phyloP scores from a whole-genome alignment of 2,113 vertebrate genomes.

The Misgurnus mizolepis region DNA sequence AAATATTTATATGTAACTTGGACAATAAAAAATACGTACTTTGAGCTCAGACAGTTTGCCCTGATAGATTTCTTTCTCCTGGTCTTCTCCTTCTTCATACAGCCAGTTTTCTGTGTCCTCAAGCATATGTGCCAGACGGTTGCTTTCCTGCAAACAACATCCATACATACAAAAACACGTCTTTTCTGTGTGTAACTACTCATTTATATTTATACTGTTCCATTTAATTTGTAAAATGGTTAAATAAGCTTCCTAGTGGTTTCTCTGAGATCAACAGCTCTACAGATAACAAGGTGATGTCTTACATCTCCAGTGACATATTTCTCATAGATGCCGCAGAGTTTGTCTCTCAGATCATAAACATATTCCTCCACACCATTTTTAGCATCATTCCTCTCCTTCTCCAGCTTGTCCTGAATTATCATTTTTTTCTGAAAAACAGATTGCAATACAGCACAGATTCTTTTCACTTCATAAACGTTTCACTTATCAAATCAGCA shows the following conservation, averaged over 20 bases:
- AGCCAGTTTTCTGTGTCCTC: conserved; percentile 95
- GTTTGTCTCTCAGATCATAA: conserved; percentile 90
- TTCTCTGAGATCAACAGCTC: not conserved
- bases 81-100: conserved; percentile 95
- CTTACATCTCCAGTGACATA: conserved; percentile 87
- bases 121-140: conserved; percentile 80
- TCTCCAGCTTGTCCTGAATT: conserved; percentile 93
- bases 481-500: not conserved
- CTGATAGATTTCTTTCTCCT: conserved; percentile 91
- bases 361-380: conserved; percentile 96
- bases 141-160: conserved; percentile 72
- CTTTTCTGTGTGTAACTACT: not conserved
- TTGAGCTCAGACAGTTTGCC: conserved; percentile 90
- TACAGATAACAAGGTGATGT: conserved; percentile 25
- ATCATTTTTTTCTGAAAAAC: conserved; percentile 87
- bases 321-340: conserved; percentile 86
- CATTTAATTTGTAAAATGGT: not conserved
- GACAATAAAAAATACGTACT: conserved; percentile 65
- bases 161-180: not conserved
- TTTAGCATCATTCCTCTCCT: conserved; percentile 93
- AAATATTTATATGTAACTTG: too few species aligned
- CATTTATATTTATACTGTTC: not conserved
- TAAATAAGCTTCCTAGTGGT: not conserved
- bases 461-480: too few species aligned
- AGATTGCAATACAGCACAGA: not conserved